Percentiles rank a stretch among this genome's conserved stretches.
phyloP scores from a whole-genome alignment of 2,113 vertebrate genomes.

The Catharus minimus region DNA sequence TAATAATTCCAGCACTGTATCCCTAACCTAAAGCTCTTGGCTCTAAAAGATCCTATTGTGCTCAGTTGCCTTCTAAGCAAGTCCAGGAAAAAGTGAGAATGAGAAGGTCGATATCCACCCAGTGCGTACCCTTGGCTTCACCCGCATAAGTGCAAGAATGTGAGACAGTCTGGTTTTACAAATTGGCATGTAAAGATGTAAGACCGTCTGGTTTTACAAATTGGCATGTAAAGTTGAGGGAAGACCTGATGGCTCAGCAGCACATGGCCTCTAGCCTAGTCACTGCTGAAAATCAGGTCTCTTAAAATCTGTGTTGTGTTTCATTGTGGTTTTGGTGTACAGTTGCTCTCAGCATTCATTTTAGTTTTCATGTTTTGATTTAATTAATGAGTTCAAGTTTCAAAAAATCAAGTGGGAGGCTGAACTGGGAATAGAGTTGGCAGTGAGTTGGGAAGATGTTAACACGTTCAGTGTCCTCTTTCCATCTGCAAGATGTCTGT shows the following conservation, averaged over 20 bases:
- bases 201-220: neutral
- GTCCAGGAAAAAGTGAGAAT: neutral
- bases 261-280: neutral
- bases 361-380: constrained; percentile 8
- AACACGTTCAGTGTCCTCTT: neutral
- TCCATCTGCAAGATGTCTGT: neutral
- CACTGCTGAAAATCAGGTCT: constrained; percentile 3
- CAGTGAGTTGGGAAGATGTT: neutral
- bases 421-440: neutral
- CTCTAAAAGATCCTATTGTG: neutral
- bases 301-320: neutral
- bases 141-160: neutral
- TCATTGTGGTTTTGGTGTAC: neutral
- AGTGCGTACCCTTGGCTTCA: neutral
- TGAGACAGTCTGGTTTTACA: neutral
- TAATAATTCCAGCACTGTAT: neutral
- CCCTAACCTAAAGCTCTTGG: neutral
- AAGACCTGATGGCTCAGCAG: constrained; percentile 19
- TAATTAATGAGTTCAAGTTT: constrained; percentile 18
- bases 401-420: constrained; percentile 17
- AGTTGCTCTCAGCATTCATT: constrained; percentile 2
- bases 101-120: neutral
- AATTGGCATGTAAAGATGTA: neutral
- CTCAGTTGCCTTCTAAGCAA: neutral
- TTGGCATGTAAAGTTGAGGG: neutral